Evolutionary conservation across 2,888 invertebrate genomes (phyloP).

Genomic region (Troglohyphantes excavatus): DNA sequence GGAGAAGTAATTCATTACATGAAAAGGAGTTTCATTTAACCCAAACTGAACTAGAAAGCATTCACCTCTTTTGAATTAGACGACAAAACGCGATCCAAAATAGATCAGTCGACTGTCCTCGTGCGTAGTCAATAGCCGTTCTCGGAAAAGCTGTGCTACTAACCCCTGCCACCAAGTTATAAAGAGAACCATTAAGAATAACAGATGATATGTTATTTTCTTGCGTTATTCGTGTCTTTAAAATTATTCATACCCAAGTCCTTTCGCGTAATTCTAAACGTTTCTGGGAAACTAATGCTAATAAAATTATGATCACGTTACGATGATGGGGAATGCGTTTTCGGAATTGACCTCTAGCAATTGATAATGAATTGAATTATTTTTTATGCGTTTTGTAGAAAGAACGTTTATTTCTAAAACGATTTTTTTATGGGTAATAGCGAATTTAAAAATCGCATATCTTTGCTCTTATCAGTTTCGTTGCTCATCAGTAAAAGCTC

Average conservation of each 20-base stretch:
- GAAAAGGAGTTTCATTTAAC: no score
- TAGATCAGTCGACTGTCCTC: conserved; percentile 49
- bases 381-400: not conserved
- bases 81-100: conserved; percentile 31
- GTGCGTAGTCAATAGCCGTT: conserved; percentile 53
- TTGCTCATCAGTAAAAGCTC: no score
- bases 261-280: not conserved
- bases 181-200: not conserved
- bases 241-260: not conserved
- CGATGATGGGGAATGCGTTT: no score
- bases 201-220: not conserved
- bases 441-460: no score
- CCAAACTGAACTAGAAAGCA: conserved; percentile 23
- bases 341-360: no score
- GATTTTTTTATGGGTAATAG: not conserved
- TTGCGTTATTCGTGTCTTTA: not conserved
- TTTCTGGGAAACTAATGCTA: not conserved
- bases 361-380: no score
- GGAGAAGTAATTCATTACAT: no score
- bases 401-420: not conserved
- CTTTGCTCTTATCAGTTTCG: no score
- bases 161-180: conserved; percentile 45
- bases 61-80: conserved; percentile 34
- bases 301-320: no score
- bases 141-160: conserved; percentile 57